Percentiles rank a stretch among this genome's conserved stretches.
These are phyloP conservation scores for Pseudococcus viburni DNA, from an alignment of 2,888 invertebrate genomes.

Conservation along the genomic window DNA sequence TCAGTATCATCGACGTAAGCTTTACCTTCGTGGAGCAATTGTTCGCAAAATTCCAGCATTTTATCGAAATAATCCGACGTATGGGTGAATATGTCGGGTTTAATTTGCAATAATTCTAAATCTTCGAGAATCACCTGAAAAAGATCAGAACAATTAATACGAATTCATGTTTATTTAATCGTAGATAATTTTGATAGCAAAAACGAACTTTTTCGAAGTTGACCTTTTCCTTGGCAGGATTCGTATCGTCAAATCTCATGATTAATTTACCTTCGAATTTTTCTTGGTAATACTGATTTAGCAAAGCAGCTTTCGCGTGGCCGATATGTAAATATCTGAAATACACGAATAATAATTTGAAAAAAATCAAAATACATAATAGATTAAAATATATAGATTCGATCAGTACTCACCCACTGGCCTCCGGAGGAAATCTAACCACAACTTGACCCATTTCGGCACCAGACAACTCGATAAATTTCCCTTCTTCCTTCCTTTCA, in stretches of 20 bases:
- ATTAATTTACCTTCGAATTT: conserved; percentile 94
- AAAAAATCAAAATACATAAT: background rate
- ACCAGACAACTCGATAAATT: conserved; percentile 95
- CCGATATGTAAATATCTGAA: conserved; percentile 72
- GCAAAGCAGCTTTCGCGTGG: conserved; percentile 97
- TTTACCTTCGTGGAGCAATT: conserved; percentile 87
- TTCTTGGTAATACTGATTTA: conserved; percentile 97
- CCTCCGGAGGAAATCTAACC: conserved; percentile 99
- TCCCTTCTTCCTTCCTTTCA: conserved; percentile 87
- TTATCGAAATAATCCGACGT: conserved; percentile 97
- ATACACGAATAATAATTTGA: conserved; percentile 6
- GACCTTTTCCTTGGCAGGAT: conserved; percentile 97
- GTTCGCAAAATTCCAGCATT: conserved; percentile 89
- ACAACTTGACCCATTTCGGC: conserved; percentile 98
- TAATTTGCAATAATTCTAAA: conserved; percentile 89
- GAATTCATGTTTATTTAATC: background rate
- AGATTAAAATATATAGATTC: background rate
- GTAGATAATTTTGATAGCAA: background rate
- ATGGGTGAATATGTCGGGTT: conserved; percentile 92
- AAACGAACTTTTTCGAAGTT: conserved; percentile 94
- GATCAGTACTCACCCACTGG: conserved; percentile 82
- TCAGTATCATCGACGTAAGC: conserved; percentile 98
- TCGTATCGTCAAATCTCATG: conserved; percentile 99
- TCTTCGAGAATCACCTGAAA: conserved; percentile 87
- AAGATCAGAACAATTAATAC: conserved; percentile 17